phyloP scores from a whole-genome alignment of 2,888 invertebrate genomes.

The Acrobasis repandana region DNA sequence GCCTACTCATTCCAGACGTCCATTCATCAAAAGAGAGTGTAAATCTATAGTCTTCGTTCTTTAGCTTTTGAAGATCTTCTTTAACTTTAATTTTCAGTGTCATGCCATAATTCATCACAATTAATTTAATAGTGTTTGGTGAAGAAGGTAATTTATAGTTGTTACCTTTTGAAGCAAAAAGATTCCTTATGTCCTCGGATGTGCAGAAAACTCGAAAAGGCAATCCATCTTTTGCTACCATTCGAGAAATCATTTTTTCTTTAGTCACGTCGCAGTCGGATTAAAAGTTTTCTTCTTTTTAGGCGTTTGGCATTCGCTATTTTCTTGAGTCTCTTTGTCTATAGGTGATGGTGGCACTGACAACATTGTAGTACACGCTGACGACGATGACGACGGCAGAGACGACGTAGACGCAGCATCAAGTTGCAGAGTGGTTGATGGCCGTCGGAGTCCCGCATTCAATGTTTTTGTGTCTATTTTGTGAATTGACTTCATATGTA shows the following conservation, averaged over 20 bases:
- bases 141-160: neutral
- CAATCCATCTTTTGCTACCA: slow-evolving; percentile 34
- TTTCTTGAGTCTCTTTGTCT: neutral
- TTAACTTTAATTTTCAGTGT: slow-evolving; percentile 29
- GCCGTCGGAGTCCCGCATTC: neutral
- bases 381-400: neutral
- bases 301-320: neutral
- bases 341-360: neutral
- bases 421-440: neutral
- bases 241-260: slow-evolving; percentile 27
- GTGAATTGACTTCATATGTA: neutral
- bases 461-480: slow-evolving; percentile 6
- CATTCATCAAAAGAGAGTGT: slow-evolving; percentile 34
- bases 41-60: slow-evolving; percentile 29
- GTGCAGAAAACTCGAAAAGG: slow-evolving; percentile 20
- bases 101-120: neutral
- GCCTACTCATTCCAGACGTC: slow-evolving; percentile 31
- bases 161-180: slow-evolving; percentile 7
- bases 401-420: neutral
- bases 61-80: slow-evolving; percentile 26
- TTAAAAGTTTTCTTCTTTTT: neutral
- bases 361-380: neutral
- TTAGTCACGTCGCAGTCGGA: slow-evolving; percentile 19
- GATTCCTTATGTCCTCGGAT: slow-evolving; percentile 26
- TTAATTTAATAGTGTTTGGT: neutral